A percentile compares a stretch with the other conserved stretches of the same genome.
Evolutionary conservation across 1,140 invertebrate species (phyloP).

Genomic region (Procambarus clarkii): DNA sequence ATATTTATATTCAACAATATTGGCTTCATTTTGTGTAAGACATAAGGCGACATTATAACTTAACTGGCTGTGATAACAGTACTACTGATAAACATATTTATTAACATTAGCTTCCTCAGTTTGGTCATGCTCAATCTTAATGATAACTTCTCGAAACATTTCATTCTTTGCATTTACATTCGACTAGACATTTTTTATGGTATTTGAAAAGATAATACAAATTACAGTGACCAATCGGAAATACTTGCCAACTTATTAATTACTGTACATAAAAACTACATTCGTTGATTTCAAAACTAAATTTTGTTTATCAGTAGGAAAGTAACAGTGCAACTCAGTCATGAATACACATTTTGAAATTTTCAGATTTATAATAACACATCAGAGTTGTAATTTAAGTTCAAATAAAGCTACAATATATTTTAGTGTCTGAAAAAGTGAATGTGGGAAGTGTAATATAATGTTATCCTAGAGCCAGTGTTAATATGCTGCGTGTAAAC

Average conservation of each 20-base stretch:
- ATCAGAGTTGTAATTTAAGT: not conserved
- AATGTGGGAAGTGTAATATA: not conserved
- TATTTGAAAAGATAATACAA: not conserved
- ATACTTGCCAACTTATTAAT: no score
- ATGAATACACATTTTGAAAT: not conserved
- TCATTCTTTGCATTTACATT: not conserved
- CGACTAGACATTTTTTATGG: not conserved
- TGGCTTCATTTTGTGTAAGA: conserved; percentile 30
- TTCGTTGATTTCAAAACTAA: no score
- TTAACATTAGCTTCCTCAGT: not conserved
- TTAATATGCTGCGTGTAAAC: not conserved
- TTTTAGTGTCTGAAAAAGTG: not conserved
- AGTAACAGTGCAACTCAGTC: no score
- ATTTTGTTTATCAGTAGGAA: not conserved
- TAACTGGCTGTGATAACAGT: not conserved
- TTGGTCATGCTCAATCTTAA: not conserved
- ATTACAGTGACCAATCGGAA: not conserved
- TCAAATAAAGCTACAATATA: not conserved
- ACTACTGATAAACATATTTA: not conserved
- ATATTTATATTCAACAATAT: conserved; percentile 42
- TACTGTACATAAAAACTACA: no score
- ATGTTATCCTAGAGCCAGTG: not conserved
- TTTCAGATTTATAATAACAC: not conserved
- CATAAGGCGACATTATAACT: not conserved
- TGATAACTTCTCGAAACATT: not conserved